phyloP scores from a whole-genome alignment of 1,140 invertebrate species.

The Streblospio benedicti region DNA sequence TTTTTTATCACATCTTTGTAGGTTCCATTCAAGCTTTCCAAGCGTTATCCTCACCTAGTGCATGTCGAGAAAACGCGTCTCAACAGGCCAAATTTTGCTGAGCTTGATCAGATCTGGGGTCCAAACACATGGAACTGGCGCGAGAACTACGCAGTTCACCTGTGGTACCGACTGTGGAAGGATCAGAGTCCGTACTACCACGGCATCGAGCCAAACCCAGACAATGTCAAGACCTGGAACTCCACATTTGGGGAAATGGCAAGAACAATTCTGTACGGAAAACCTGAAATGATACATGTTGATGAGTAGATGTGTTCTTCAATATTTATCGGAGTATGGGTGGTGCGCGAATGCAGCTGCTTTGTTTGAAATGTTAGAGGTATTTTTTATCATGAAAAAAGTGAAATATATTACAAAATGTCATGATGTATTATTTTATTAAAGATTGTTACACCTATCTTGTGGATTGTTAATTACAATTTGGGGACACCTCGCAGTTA shows the following conservation, averaged over 20 bases:
- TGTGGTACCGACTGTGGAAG: slow-evolving; percentile 18
- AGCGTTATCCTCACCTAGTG: slow-evolving; percentile 14
- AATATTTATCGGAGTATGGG: no score
- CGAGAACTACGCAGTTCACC: slow-evolving; percentile 18
- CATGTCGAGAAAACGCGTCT: slow-evolving; percentile 10
- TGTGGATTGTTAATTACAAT: no score
- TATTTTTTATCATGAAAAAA: no score
- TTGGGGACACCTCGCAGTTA: no score
- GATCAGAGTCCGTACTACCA: slow-evolving; percentile 15
- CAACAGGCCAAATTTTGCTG: slow-evolving; percentile 15
- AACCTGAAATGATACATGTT: slow-evolving; percentile 2
- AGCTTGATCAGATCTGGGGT: slow-evolving; percentile 19
- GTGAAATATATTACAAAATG: no score
- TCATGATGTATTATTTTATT: no score
- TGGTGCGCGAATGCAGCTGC: no score
- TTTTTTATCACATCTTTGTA: background rate
- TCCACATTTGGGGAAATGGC: slow-evolving; percentile 18
- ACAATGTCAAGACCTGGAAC: slow-evolving; percentile 18
- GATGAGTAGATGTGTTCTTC: no score
- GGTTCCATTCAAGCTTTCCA: slow-evolving; percentile 17
- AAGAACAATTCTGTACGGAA: slow-evolving; percentile 13
- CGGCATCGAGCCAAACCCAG: slow-evolving; percentile 15
- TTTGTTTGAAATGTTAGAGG: no score
- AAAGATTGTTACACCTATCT: no score
- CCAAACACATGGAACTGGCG: slow-evolving; percentile 8